Percentiles rank a stretch among this genome's conserved stretches.
These are phyloP conservation scores for Papilio dardanus DNA, from an alignment of 1,140 invertebrate genomes.

Conservation along the genomic window DNA sequence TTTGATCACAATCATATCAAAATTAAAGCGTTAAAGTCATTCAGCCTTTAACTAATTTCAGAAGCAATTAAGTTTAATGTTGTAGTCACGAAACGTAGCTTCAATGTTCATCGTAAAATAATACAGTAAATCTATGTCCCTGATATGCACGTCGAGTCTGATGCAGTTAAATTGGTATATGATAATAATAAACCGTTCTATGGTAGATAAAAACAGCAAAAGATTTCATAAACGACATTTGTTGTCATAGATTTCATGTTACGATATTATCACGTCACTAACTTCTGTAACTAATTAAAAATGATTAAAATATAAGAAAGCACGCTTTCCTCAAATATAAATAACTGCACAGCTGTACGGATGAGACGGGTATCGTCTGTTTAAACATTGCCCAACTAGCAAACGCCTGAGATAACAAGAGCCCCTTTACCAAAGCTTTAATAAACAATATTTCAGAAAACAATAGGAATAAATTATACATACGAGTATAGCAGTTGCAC, in stretches of 20 bases:
- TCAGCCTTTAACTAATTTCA: background rate
- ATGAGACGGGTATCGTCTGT: slow-evolving; percentile 43
- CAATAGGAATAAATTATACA: slow-evolving; percentile 47
- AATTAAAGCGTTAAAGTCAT: background rate
- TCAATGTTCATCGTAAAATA: background rate
- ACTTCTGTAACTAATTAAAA: background rate
- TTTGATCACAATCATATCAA: background rate
- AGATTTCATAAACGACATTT: background rate
- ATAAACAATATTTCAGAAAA: slow-evolving; percentile 41
- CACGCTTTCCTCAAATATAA: slow-evolving; percentile 42
- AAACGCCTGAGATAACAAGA: slow-evolving; percentile 37
- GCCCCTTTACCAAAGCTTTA: slow-evolving; percentile 23
- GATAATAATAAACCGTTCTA: background rate
- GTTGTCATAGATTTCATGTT: too few species aligned
- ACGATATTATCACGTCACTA: too few species aligned
- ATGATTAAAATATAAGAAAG: slow-evolving; percentile 26
- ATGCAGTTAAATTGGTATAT: background rate
- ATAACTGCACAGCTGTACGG: slow-evolving; percentile 41
- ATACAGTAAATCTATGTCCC: background rate
- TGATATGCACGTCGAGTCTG: background rate
- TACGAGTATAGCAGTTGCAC: slow-evolving; percentile 35
- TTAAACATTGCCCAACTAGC: slow-evolving; percentile 46
- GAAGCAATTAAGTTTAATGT: background rate
- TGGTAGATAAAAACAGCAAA: too few species aligned
- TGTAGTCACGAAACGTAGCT: slow-evolving; percentile 1